phyloP scores from a whole-genome alignment of 1,140 invertebrate genomes.

The Paralvinella palmiformis region DNA sequence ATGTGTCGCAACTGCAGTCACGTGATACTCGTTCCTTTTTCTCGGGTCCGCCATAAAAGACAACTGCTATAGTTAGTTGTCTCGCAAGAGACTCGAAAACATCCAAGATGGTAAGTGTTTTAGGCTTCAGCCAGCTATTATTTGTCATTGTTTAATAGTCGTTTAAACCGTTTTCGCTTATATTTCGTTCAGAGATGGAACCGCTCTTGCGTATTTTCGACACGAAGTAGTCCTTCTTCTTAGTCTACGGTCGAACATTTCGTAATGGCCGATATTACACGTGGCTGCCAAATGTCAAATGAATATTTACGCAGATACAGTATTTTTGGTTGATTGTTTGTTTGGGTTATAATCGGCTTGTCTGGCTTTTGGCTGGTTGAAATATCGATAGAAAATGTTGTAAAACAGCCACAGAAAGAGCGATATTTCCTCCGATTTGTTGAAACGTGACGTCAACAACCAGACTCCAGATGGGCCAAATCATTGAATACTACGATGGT shows the following conservation, averaged over 20 bases:
- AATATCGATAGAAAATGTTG: no score
- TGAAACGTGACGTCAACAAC: no score
- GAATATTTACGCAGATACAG: background rate
- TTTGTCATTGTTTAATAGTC: background rate
- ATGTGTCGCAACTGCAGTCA: conserved; percentile 23
- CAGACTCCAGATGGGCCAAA: no score
- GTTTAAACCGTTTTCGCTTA: background rate
- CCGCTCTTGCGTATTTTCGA: background rate
- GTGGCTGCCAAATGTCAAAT: background rate
- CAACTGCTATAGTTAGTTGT: conserved; percentile 19
- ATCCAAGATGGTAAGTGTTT: conserved; percentile 42
- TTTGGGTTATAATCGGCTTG: no score
- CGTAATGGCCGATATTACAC: background rate
- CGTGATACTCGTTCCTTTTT: conserved; percentile 32
- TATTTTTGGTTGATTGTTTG: no score
- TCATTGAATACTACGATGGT: no score
- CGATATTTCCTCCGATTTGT: no score
- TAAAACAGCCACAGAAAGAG: no score
- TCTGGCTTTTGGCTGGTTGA: no score
- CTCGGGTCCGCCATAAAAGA: conserved; percentile 29
- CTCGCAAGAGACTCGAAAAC: conserved; percentile 28
- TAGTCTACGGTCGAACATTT: no score
- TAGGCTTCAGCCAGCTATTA: conserved; percentile 13
- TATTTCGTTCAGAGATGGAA: background rate
- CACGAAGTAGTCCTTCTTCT: no score